Conservation (phyloP, 2,113 vertebrate species). For the Reinhardtius hippoglossoides region DNA sequence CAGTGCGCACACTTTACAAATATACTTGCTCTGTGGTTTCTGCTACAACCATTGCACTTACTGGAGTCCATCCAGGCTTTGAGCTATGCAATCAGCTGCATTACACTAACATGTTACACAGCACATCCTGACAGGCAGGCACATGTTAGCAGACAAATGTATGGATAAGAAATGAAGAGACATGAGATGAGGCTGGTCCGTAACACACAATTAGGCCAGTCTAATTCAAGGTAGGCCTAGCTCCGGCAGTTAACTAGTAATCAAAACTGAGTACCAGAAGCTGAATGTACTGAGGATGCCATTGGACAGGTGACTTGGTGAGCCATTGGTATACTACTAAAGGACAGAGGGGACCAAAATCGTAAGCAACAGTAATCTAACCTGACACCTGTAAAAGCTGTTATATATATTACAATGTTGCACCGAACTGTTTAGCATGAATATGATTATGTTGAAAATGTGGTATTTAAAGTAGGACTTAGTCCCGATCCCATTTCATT, state of each 20-base stretch:
- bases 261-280: neutral
- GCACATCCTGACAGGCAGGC: conserved; percentile 27
- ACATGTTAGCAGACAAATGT: conserved; percentile 20
- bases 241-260: conserved; percentile 25
- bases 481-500: too few species aligned
- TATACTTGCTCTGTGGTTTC: conserved; percentile 58
- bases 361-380: neutral
- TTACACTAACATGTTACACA: conserved; percentile 30
- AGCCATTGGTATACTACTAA: neutral
- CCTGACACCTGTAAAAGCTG: neutral
- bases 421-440: neutral
- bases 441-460: neutral
- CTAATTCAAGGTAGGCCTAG: conserved; percentile 35
- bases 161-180: neutral
- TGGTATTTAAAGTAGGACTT: neutral
- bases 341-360: neutral
- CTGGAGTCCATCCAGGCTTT: conserved; percentile 44
- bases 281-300: neutral
- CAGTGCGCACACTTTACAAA: conserved; percentile 65
- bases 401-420: neutral
- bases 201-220: conserved; percentile 55
- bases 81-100: conserved; percentile 32
- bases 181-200: neutral
- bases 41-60: conserved; percentile 41
- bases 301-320: conserved; percentile 1